These are phyloP conservation scores for Numida meleagris DNA, from an alignment of 2,113 vertebrate species.

Conservation along the genomic window DNA sequence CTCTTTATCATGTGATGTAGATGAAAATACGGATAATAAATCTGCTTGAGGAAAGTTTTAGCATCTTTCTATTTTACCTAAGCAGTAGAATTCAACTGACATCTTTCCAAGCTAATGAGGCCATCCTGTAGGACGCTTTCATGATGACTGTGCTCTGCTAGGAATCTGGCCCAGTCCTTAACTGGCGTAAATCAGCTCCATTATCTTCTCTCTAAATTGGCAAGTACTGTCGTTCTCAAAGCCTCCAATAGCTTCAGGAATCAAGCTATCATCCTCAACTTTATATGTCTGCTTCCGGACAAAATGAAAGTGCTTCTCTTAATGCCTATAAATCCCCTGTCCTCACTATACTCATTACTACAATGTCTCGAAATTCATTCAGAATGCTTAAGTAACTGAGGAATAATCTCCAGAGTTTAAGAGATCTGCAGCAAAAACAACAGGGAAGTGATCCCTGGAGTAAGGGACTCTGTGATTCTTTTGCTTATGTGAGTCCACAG, in stretches of 20 bases:
- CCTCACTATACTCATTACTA: background rate
- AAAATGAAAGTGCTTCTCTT: slow-evolving; percentile 24
- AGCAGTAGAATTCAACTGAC: background rate
- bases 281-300: background rate
- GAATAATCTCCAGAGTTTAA: slow-evolving; percentile 48
- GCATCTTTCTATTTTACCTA: slow-evolving; percentile 29
- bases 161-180: background rate
- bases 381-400: slow-evolving; percentile 47
- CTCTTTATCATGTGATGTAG: background rate
- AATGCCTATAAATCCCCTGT: slow-evolving; percentile 26
- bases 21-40: slow-evolving; percentile 48
- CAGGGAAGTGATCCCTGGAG: slow-evolving; percentile 1
- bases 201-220: slow-evolving; percentile 18
- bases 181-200: slow-evolving; percentile 21
- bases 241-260: slow-evolving; percentile 24
- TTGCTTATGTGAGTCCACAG: background rate
- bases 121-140: background rate
- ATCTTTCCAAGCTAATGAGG: slow-evolving; percentile 15
- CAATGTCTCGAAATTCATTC: slow-evolving; percentile 13
- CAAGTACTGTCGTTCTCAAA: slow-evolving; percentile 27
- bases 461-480: background rate
- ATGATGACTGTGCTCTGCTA: background rate
- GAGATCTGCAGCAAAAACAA: slow-evolving; percentile 50
- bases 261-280: slow-evolving; percentile 35
- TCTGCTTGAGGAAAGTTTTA: slow-evolving; percentile 18